Conservation (phyloP, 2,888 invertebrate genomes). For the Cantharis rustica region DNA sequence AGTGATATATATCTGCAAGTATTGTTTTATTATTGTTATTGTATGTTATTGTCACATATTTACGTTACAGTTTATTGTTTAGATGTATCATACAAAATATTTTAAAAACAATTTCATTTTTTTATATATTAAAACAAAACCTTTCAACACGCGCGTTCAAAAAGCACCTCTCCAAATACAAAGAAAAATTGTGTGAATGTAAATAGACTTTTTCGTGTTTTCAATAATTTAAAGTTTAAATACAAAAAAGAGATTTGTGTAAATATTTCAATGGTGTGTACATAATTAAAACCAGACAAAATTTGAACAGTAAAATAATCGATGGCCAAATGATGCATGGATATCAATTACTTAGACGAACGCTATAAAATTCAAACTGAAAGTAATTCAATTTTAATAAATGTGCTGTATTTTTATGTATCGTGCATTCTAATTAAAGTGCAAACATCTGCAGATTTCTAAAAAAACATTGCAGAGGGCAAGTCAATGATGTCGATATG, state of each 20-base stretch:
- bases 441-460: conserved; percentile 30
- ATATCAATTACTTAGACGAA: neutral
- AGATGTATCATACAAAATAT: neutral
- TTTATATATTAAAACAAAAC: neutral
- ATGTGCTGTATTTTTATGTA: conserved; percentile 8
- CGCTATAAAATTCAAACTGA: neutral
- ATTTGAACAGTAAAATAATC: neutral
- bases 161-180: neutral
- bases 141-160: neutral
- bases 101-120: neutral
- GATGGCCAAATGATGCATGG: neutral
- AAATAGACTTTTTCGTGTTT: neutral
- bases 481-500: conserved; percentile 58
- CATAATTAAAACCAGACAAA: neutral
- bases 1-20: neutral
- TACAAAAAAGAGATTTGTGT: neutral
- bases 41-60: neutral
- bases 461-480: conserved; percentile 41
- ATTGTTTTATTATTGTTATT: neutral
- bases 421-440: conserved; percentile 27
- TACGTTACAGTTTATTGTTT: neutral
- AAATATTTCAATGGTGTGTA: neutral
- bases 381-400: neutral
- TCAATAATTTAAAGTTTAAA: neutral
- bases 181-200: neutral